These are phyloP conservation scores for Ictidomys tridecemlineatus DNA, from an alignment of 2,113 vertebrate species.

Conservation along the genomic window DNA sequence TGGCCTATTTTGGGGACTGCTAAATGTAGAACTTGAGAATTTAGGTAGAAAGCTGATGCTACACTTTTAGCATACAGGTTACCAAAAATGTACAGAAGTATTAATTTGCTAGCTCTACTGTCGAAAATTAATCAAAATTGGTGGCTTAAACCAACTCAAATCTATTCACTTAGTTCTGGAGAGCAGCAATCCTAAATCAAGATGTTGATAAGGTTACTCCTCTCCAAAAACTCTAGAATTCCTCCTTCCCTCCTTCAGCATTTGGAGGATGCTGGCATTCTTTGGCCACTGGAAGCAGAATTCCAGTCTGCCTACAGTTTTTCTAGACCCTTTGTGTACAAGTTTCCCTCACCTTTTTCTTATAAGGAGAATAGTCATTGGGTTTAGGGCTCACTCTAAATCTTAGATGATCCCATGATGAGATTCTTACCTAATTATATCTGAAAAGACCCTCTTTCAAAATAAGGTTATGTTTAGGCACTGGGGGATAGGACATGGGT, in stretches of 20 bases:
- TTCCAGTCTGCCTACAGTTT: neutral
- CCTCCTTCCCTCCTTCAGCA: neutral
- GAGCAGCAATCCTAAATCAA: neutral
- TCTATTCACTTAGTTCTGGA: neutral
- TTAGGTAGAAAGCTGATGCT: neutral
- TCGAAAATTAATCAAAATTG: neutral
- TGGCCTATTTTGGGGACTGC: neutral
- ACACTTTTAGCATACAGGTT: neutral
- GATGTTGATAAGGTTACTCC: neutral
- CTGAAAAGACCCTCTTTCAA: neutral
- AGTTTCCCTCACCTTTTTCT: neutral
- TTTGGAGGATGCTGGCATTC: neutral
- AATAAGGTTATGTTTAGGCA: neutral
- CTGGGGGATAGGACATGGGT: rapidly evolving
- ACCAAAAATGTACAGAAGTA: neutral
- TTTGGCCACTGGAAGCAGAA: neutral
- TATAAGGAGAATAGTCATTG: neutral
- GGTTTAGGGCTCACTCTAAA: neutral
- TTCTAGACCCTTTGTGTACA: neutral
- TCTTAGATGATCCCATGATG: neutral
- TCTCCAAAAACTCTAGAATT: neutral
- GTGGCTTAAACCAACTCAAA: neutral
- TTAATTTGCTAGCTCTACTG: neutral
- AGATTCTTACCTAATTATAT: neutral
- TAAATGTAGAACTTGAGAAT: neutral